phyloP scores from a whole-genome alignment of 2,797 vertebrate genomes.

The Cynopterus sphinx region DNA sequence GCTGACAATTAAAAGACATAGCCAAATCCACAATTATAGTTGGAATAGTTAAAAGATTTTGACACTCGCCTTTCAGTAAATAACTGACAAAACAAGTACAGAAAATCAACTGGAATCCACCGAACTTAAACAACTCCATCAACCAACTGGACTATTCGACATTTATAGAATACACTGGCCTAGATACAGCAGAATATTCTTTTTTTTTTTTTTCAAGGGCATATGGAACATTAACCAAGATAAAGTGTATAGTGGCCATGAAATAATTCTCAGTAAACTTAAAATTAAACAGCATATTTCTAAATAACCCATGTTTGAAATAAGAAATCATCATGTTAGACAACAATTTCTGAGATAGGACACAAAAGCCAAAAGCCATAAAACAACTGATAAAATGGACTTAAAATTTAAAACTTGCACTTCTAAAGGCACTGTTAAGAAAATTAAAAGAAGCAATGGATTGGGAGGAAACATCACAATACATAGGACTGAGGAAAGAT shows the following conservation, averaged over 20 bases:
- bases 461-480: background rate
- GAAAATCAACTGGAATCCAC: background rate
- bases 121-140: background rate
- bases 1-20: background rate
- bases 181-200: background rate
- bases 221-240: background rate
- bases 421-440: background rate
- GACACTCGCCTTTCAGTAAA: background rate
- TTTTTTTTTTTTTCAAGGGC: background rate
- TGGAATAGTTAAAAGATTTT: background rate
- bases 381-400: background rate
- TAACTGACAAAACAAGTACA: background rate
- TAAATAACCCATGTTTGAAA: background rate
- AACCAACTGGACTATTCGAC: background rate
- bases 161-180: background rate
- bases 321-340: background rate
- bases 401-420: background rate
- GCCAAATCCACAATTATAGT: background rate
- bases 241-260: background rate
- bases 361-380: background rate
- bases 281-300: background rate
- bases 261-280: background rate
- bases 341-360: background rate
- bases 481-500: background rate
- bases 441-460: background rate